Base-by-base conservation (phyloP, 2,797 vertebrate genomes). In the Antennarius maculatus region DNA sequence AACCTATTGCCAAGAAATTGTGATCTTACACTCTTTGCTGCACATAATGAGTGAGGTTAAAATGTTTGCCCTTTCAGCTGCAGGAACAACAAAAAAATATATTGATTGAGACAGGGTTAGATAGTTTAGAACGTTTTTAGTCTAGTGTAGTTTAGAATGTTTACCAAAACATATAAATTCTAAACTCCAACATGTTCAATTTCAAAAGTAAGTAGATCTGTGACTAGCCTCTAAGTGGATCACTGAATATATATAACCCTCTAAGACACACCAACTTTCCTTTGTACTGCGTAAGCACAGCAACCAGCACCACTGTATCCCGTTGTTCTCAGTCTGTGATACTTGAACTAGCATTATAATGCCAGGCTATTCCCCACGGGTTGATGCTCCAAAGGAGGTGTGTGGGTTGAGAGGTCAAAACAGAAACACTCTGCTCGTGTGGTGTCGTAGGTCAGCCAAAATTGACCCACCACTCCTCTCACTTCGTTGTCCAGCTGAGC, bases 51-150 rank as follows among this genome's bases (percentile, higher is more conserved):
- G 12, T 43, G 57, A 54, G 64, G 64, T 55, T 43, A 65, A 61
- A 54, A n/a, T 45, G 37, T 56, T 68, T 66, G 42, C 59, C 13
- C 45, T 66, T 28, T 15, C 7, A 45, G 34, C 60, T 43, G 31
- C 37, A 42, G 55, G 54, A 62, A 48, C 46, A 34, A 34, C 7
- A 34, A 34, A 34, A 5, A 34, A 34, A 34, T 34, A 34, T 12
- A 61, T 3, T 23, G 12, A 53, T 28, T 23, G 16, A 41, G 23
- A 41, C 6, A 2, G n/a, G 29, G 12, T 5, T 1, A 5, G 4
- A 15, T 15, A 42, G 14, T 27, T 47, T 45, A 34, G 28, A 27
- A 11, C 14, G 6, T 51, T 55, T 2, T 1, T 41, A 10, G 4
- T 23, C 23, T n/a, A n/a, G n/a, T n/a, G n/a, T n/a, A n/a, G n/a